Evolutionary conservation across 1,140 invertebrate genomes (phyloP), one percentile per base, ranked within the genome.

Genomic region (Whitmania pigra): DNA sequence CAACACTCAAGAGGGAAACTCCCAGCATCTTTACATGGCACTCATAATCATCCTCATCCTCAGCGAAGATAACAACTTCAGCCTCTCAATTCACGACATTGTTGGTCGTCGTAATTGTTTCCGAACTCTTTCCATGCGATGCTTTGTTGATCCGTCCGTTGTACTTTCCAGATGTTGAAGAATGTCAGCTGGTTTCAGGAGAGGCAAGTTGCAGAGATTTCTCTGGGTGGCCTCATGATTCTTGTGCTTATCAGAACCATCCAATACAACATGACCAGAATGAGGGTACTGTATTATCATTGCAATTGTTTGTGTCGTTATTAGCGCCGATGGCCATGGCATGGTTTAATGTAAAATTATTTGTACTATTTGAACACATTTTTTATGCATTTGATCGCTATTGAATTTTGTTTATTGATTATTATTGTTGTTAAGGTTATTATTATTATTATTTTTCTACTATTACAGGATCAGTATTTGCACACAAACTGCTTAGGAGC

Each of bases 11-110:
- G 81, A 82, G 75, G 76, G 76, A 40, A 82, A 80, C 71, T 96
- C 93, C 0, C 95, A 99, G 85, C 94, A 98, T 80, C 95, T 98
- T 77, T 99, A 99, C 82, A 97, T 99, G 93, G 94, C 94, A 0
- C 86, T 99, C 4, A 99, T 99, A 72, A 93, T 99, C 25, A 82
- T 99, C 27, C 86, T 99, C 11, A 96, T 99, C 77, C 83, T 99
- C 5, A 97, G 92, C 71, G 97, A 99, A 84, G 95, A 99, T 82
- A 92, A 96, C 75, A 85, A 88, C 9, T 97, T 98, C 78, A 97
- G 95, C 82, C 92, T 92, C 82, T 88, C 88, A 75, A 88, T 98
- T 67, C 95, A 99, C 82, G 88, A 92, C 82, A 92, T 92, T 79
- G 93, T 96, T 84, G 89, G 89, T 63, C 57, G 22, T 63, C 13